These are phyloP conservation scores for Chelidonichthys spinosus DNA, from an alignment of 2,797 vertebrate species.

Conservation along the genomic window DNA sequence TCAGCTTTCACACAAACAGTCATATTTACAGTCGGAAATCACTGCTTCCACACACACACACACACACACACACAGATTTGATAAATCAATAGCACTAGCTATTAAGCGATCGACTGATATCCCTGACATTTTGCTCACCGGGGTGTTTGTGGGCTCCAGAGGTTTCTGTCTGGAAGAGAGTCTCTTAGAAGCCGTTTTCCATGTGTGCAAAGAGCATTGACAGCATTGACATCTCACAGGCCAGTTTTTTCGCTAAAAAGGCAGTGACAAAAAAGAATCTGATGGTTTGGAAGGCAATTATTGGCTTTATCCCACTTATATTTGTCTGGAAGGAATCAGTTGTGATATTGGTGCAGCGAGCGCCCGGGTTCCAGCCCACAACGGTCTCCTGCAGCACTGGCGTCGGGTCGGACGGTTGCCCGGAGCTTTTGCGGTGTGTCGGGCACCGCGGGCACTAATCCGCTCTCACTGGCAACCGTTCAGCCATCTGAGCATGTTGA, in stretches of 20 bases:
- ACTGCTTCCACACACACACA: not conserved
- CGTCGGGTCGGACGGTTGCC: not conserved
- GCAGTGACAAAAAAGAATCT: slow-evolving; percentile 1
- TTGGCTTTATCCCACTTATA: not conserved
- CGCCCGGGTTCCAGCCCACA: too few relatives aligned
- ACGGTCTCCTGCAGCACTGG: not conserved
- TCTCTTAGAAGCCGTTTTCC: slow-evolving; percentile 2
- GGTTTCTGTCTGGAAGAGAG: not conserved
- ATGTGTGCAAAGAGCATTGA: not conserved
- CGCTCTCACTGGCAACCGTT: slow-evolving; percentile 2
- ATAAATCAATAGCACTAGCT: not conserved
- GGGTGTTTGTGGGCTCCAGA: not conserved
- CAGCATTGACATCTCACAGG: not conserved
- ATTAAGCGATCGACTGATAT: not conserved
- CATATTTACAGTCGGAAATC: not conserved
- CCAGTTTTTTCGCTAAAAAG: not conserved
- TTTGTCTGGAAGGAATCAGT: not conserved
- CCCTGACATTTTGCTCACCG: slow-evolving; percentile 6
- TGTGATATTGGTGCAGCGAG: not conserved
- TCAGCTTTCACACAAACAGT: not conserved
- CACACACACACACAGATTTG: not conserved
- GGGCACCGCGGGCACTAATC: not conserved
- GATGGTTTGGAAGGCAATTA: not conserved
- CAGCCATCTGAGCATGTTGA: slow-evolving; percentile 11
- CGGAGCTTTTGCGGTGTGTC: not conserved